Conservation (phyloP, 2,113 vertebrate species). For the Triplophysa dalaica region DNA sequence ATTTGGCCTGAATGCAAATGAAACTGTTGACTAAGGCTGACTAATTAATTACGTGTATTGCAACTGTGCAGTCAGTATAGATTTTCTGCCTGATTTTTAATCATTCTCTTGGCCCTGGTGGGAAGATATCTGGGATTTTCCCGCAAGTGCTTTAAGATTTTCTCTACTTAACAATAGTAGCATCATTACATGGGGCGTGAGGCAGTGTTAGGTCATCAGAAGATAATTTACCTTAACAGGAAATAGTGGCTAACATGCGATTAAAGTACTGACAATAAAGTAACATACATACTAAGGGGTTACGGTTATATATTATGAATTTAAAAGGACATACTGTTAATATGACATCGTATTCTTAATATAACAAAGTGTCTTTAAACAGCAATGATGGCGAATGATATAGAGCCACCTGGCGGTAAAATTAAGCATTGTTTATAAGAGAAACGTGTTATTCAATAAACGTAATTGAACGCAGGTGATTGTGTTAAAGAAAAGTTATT, state of each 20-base stretch:
- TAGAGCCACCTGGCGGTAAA: constrained; percentile 14
- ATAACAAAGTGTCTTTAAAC: neutral
- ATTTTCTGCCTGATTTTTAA: constrained; percentile 25
- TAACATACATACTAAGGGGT: neutral
- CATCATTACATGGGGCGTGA: neutral
- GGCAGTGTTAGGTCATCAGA: neutral
- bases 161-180: neutral
- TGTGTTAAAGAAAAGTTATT: neutral
- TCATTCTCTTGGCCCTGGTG: constrained; percentile 15
- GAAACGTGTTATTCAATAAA: neutral
- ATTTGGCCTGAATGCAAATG: neutral
- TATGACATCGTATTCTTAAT: no score
- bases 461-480: neutral
- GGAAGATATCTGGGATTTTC: neutral
- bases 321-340: no score
- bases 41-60: constrained; percentile 25
- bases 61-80: constrained; percentile 18
- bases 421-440: neutral
- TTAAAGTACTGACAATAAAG: no score
- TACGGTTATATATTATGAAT: neutral
- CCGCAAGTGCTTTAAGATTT: neutral
- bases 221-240: neutral
- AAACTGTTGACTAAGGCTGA: constrained; percentile 26
- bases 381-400: neutral
- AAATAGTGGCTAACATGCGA: neutral